Base-by-base conservation (phyloP, 2,113 vertebrate genomes). In the Chaetorhynchus papuensis region DNA sequence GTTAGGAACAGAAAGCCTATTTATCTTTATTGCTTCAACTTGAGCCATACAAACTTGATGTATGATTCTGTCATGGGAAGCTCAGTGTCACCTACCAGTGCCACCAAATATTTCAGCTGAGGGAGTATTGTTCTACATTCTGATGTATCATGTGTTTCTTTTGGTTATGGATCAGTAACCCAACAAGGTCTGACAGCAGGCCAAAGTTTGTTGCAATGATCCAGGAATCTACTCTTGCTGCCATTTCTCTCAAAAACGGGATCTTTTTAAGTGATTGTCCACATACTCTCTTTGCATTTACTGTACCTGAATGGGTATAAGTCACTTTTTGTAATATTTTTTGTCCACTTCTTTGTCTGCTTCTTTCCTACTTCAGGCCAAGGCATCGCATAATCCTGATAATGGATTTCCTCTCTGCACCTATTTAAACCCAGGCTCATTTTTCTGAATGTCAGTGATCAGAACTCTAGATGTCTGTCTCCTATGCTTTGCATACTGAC, bases 21-120 rank as follows among this genome's bases (percentile, higher is more conserved):
- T 89, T 94, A 75, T 86, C 75, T 94, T 88, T 66, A 74, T 91
- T 89, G 37, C n/a, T 89, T 87, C 59, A 74, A 27, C 90, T 44
- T 76, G 68, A 83, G 10, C 53, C 27, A 19, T 47, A 47, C 26
- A 80, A 80, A 72, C 49, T 24, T 92, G 82, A 92, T 85, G 52
- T 22, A 92, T 2, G 57, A 63, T 59, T 93, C 80, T 93, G 80
- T 80, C 83, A 86, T 0, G 0, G 21, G 35, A 89, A 89, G 30
- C 49, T 93, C 63, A 23, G 66, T 94, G 84, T 95, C 84, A 89
- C 37, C 54, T 81, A 61, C 33, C 0, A 2, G 13, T 81, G 53
- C 70, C 39, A 54, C 56, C 45, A 92, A 92, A 90, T 59, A 63
- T 60, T 88, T 90, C 53, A 69, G 42, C 35, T 37, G 9, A 90